phyloP scores from a whole-genome alignment of 2,888 invertebrate genomes.

The Chymomyza procnemis region DNA sequence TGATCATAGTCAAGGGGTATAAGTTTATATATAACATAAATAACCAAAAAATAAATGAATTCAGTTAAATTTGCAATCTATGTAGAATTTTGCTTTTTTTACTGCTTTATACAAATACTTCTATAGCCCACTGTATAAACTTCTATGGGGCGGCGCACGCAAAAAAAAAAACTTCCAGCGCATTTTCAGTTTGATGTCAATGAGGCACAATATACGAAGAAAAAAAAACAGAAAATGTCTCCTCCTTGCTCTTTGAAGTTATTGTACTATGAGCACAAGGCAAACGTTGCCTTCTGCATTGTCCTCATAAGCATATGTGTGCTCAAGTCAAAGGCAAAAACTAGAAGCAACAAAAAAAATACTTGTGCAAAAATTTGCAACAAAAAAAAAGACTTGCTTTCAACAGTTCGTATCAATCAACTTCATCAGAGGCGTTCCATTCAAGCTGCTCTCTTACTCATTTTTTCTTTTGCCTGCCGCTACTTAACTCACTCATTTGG shows the following conservation, averaged over 20 bases:
- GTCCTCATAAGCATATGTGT: neutral
- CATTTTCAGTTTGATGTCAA: constrained; percentile 22
- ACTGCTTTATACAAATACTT: no score
- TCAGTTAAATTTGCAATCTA: no score
- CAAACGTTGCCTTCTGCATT: neutral
- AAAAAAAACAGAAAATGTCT: neutral
- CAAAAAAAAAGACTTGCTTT: constrained; percentile 10
- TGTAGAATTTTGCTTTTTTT: no score
- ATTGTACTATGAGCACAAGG: neutral
- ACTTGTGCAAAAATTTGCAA: neutral
- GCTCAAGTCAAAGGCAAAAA: neutral
- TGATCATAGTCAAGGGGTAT: no score
- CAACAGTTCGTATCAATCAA: constrained; percentile 64
- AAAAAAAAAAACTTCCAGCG: neutral
- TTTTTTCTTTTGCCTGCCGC: neutral
- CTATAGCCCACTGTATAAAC: neutral
- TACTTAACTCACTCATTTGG: neutral
- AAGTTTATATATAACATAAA: no score
- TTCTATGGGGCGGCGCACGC: neutral
- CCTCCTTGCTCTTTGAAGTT: neutral
- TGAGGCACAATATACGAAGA: neutral
- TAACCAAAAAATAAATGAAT: no score
- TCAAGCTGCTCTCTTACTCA: neutral
- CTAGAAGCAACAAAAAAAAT: neutral
- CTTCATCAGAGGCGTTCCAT: constrained; percentile 36